Percentiles rank a stretch among this genome's conserved stretches.
Evolutionary conservation across 2,797 vertebrate genomes (phyloP).

Genomic region (Pangasius macronema): DNA sequence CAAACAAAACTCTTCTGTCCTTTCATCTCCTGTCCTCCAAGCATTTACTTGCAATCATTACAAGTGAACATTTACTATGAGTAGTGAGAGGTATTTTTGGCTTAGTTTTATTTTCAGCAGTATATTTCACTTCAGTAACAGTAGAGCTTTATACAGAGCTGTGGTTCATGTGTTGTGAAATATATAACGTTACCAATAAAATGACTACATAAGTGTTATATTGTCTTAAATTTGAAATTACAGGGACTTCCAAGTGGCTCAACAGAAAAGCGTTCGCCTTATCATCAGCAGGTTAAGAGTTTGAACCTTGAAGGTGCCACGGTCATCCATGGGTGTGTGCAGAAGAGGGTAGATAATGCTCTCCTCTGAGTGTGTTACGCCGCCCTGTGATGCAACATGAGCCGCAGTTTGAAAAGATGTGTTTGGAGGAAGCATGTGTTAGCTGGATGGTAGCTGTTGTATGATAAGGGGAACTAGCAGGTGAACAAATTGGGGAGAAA

Average conservation of each 20-base stretch:
- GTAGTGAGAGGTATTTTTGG: too few relatives aligned
- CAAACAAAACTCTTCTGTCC: too few relatives aligned
- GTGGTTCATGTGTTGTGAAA: background rate
- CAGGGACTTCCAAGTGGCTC: background rate
- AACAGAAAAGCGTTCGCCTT: background rate
- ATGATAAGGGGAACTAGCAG: background rate
- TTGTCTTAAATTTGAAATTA: background rate
- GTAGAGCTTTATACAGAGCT: background rate
- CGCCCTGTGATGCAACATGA: too few relatives aligned
- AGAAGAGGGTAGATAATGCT: background rate
- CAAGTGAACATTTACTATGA: background rate
- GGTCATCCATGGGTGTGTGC: background rate
- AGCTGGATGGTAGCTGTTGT: background rate
- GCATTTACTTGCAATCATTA: background rate
- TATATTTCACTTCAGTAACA: background rate
- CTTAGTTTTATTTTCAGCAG: too few relatives aligned
- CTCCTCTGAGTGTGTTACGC: too few relatives aligned
- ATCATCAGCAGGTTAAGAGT: background rate
- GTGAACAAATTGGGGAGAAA: too few relatives aligned
- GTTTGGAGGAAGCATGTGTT: too few relatives aligned
- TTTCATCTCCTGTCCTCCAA: too few relatives aligned
- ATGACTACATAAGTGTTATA: background rate
- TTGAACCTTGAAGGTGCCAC: background rate
- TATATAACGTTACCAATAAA: background rate
- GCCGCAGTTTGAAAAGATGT: too few relatives aligned